These are phyloP conservation scores for Andrena hattorfiana DNA, from an alignment of 2,888 invertebrate genomes.

Conservation along the genomic window DNA sequence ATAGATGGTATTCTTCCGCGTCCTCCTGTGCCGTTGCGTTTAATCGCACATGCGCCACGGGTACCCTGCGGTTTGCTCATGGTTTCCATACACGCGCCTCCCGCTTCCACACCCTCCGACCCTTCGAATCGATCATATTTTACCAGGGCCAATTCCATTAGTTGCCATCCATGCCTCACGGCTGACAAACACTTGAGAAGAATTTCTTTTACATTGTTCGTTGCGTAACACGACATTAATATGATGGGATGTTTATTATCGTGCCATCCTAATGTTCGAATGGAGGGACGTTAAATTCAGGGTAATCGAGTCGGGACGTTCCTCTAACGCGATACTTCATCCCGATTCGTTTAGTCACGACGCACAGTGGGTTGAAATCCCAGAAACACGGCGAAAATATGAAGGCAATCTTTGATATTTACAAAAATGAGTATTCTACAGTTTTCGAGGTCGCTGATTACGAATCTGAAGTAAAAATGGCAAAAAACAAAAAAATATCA, in stretches of 20 bases:
- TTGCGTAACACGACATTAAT: background rate
- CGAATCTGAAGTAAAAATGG: too few species aligned
- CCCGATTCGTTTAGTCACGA: background rate
- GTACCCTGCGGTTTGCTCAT: slow-evolving; percentile 42
- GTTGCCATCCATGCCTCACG: background rate
- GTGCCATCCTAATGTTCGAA: background rate
- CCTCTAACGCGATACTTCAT: background rate
- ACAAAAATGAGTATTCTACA: too few species aligned
- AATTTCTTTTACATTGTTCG: background rate
- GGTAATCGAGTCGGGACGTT: background rate
- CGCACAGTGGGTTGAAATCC: too few species aligned
- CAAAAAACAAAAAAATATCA: too few species aligned
- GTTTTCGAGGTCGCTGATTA: too few species aligned
- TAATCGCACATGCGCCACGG: slow-evolving; percentile 56
- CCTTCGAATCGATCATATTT: slow-evolving; percentile 22
- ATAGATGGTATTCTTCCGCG: slow-evolving; percentile 24
- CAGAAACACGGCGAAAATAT: too few species aligned
- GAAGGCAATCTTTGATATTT: too few species aligned
- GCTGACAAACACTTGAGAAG: background rate
- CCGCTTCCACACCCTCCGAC: slow-evolving; percentile 28
- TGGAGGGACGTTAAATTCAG: background rate
- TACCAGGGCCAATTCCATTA: slow-evolving; percentile 48
- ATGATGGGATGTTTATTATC: background rate
- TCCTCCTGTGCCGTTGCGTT: slow-evolving; percentile 9
- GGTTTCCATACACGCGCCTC: slow-evolving; percentile 36